These are phyloP conservation scores for Ibidorhyncha struthersii DNA, from an alignment of 2,113 vertebrate species.

Conservation along the genomic window DNA sequence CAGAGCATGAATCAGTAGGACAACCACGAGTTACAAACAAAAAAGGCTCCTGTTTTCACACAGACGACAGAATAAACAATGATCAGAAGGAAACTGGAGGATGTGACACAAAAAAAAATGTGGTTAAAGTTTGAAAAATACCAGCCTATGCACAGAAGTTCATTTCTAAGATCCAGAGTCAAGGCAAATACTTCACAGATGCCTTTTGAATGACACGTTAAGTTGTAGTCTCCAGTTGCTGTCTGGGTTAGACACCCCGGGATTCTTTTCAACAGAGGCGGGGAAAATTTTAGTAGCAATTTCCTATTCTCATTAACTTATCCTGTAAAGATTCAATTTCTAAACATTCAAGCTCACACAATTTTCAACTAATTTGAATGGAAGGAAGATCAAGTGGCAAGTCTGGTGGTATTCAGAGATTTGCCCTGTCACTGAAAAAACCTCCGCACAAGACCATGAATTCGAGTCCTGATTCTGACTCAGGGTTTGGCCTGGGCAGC, in stretches of 20 bases:
- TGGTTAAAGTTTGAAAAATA: conserved; percentile 65
- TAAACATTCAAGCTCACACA: neutral
- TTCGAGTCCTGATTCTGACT: neutral
- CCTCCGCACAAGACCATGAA: neutral
- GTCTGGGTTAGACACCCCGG: conserved; percentile 54
- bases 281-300: conserved; percentile 49
- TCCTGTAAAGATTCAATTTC: neutral
- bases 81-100: conserved; percentile 62
- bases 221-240: conserved; percentile 57
- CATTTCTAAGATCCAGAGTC: conserved; percentile 47
- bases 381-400: neutral
- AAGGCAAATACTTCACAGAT: conserved; percentile 61
- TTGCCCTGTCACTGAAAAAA: conserved; percentile 30
- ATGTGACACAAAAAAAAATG: conserved; percentile 46
- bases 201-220: conserved; percentile 60
- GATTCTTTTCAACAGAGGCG: conserved; percentile 60
- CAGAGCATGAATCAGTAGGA: conserved; percentile 57
- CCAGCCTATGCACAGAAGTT: conserved; percentile 60
- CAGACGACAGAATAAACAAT: conserved; percentile 49
- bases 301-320: conserved; percentile 45
- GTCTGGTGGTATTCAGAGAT: neutral
- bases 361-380: conserved; percentile 38
- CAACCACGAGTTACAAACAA: conserved; percentile 25
- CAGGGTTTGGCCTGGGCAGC: conserved; percentile 17
- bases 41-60: conserved; percentile 61